A percentile compares a stretch with the other conserved stretches of the same genome.
Conservation (phyloP, 2,113 vertebrate genomes). For the Odocoileus virginianus region DNA sequence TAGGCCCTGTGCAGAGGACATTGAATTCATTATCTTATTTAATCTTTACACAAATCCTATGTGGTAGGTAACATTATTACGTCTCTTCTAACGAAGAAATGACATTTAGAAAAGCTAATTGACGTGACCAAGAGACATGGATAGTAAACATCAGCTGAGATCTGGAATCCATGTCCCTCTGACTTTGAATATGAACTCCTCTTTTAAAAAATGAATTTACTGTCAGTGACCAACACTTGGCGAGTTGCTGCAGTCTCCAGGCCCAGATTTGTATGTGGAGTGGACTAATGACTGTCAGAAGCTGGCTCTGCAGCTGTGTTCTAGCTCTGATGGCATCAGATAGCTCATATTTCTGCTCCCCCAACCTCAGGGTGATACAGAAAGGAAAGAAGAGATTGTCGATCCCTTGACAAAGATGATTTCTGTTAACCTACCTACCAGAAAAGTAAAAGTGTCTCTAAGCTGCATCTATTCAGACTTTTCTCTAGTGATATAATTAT, state of each 20-base stretch:
- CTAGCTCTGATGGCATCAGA: slow-evolving; percentile 5
- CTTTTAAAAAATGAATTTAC: neutral
- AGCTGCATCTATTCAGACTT: neutral
- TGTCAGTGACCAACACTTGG: neutral
- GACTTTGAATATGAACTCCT: neutral
- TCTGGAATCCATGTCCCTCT: neutral
- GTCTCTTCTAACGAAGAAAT: neutral
- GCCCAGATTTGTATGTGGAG: neutral
- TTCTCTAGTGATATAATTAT: neutral
- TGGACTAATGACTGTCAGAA: neutral
- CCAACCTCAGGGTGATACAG: neutral
- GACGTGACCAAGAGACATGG: neutral
- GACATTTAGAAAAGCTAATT: neutral
- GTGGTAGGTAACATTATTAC: neutral
- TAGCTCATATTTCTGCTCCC: slow-evolving; percentile 40
- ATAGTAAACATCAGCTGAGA: neutral
- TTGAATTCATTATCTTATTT: neutral
- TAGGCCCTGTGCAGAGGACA: neutral
- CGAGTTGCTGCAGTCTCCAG: neutral
- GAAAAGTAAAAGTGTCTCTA: neutral
- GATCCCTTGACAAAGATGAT: neutral
- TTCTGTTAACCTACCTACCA: neutral
- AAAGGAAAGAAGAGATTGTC: slow-evolving; percentile 27
- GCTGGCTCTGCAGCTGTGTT: neutral
- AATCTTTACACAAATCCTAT: neutral